Base-by-base conservation (phyloP, 2,888 invertebrate genomes). In the Lordiphosa andalusiaca region DNA sequence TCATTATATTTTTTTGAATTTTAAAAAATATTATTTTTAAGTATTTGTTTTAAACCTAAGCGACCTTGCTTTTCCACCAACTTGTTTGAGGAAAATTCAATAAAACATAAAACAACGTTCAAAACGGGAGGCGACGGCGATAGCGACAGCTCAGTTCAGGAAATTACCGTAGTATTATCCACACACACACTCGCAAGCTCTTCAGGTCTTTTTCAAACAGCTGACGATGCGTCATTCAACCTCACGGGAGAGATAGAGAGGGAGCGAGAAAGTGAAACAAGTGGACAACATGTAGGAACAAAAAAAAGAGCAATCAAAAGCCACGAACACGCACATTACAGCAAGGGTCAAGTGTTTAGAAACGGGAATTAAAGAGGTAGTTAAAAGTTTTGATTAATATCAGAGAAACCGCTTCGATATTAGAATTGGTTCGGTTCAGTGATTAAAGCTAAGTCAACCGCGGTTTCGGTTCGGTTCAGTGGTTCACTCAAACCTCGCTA, bases 151-250 rank as follows among this genome's bases (percentile, higher is more conserved):
- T 49, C 12, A 36, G 58, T 60, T 58, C 62, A 65, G 73, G 63
- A 84, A 78, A 82, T 68, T 68, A 68, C 84, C 57, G 75, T 67
- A 67, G 16, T 30, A 10, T 2, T 10, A 13, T 13, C 12, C 42
- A 16, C 16, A 13, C 9, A 44, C 42, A 44, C 59, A 50, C 55
- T 55, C 50, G 64, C 61, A n/a, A n/a, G 12, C 12, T 37, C 30
- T 47, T 37, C 35, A 12, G 37, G 64, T 46, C 42, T 41, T 52
- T 41, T 65, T 63, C 35, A 51, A 81, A 84, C 80, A 81, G 80
- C 80, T 81, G 80, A 84, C 68, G 83, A 81, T 81, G 80, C 80
- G 80, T 81, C 80, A 81, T 84, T 75, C 83, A 67, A 52, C 67
- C 69, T 30, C 9, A 30, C 30, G 3, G 30, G 30, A 63, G 51